Conservation (phyloP, 2,888 invertebrate genomes). For the Calephelis perditalis region DNA sequence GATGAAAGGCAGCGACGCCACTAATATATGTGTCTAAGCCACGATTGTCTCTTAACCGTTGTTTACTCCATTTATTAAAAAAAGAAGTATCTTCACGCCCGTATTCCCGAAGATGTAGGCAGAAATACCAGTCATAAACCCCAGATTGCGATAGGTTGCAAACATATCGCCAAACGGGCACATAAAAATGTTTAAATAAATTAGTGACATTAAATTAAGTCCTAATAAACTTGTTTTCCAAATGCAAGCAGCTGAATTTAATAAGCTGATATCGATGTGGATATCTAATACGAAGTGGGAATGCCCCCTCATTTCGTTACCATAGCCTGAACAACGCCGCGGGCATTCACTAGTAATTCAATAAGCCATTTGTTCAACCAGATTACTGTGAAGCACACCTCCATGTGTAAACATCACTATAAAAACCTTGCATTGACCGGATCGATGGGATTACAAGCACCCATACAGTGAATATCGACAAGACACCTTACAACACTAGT, state of each 20-base stretch:
- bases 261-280: not conserved
- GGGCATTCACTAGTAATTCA: constrained; percentile 5
- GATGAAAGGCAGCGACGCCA: too few relatives aligned
- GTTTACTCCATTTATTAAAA: too few relatives aligned
- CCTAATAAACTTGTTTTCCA: not conserved
- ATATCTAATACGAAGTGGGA: constrained; percentile 1
- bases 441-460: constrained; percentile 35
- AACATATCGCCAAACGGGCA: too few relatives aligned
- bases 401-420: constrained; percentile 12
- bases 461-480: constrained; percentile 31
- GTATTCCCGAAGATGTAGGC: too few relatives aligned
- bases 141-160: too few relatives aligned
- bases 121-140: too few relatives aligned
- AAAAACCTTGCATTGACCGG: constrained; percentile 15
- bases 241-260: not conserved
- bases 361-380: constrained; percentile 10
- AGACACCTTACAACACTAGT: constrained; percentile 27
- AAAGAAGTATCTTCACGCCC: too few relatives aligned
- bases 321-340: constrained; percentile 1
- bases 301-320: not conserved
- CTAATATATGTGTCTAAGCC: too few relatives aligned
- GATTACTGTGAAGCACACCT: constrained; percentile 11
- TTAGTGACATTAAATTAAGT: not conserved
- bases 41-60: too few relatives aligned
- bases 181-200: too few relatives aligned